Evolutionary conservation across 30 jellyfish, hydroid and myxozoan genomes (phyloP).

Genomic region (Turritopsis dohrnii): DNA sequence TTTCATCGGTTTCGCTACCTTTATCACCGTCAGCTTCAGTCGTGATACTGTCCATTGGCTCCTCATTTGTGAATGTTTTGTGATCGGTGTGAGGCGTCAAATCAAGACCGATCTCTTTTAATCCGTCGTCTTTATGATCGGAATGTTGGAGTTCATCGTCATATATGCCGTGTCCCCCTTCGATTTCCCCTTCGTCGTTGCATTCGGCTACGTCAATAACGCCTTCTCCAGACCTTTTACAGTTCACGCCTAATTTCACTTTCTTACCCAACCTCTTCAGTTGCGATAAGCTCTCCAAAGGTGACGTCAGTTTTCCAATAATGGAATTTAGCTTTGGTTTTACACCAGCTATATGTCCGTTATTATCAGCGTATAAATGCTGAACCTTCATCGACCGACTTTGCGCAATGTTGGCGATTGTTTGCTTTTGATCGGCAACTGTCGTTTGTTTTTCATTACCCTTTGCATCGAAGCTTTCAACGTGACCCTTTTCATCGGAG

Average conservation of each 20-base stretch:
- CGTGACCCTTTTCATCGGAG: neutral
- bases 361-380: constrained; percentile 28
- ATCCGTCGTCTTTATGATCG: neutral
- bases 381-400: neutral
- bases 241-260: constrained; percentile 20
- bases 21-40: constrained; percentile 41
- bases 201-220: constrained; percentile 32
- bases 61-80: constrained; percentile 4
- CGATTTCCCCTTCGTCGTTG: constrained; percentile 10
- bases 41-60: constrained; percentile 29
- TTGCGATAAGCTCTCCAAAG: constrained; percentile 22
- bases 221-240: constrained; percentile 22
- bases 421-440: neutral
- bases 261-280: constrained; percentile 30
- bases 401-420: neutral
- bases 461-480: neutral
- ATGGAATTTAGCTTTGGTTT: constrained; percentile 8
- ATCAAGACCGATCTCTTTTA: constrained; percentile 15
- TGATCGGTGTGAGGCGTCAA: constrained; percentile 15
- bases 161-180: neutral
- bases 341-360: constrained; percentile 28
- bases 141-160: constrained; percentile 6
- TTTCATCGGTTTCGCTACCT: constrained; percentile 36
- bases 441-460: neutral
- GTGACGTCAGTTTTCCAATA: constrained; percentile 29